Percentiles rank a stretch among this genome's conserved stretches.
Conservation (phyloP, 2,797 vertebrate genomes). For the Mus spretus region DNA sequence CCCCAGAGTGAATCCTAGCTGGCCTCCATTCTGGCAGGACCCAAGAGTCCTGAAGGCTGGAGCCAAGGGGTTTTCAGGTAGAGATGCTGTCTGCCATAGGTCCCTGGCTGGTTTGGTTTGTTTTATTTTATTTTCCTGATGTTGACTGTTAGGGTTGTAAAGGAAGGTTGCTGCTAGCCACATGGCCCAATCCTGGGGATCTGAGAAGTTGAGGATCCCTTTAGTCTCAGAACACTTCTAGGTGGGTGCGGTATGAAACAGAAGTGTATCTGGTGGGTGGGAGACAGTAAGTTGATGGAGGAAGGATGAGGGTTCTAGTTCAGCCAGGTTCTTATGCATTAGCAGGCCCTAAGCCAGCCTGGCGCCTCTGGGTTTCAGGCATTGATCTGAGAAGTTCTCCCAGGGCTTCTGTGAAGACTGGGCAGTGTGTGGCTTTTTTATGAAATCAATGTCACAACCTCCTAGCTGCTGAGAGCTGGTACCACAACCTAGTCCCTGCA, state of each 20-base stretch:
- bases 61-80: neutral
- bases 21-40: neutral
- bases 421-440: neutral
- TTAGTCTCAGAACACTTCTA: neutral
- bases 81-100: neutral
- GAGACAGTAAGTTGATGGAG: rapidly evolving
- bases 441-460: neutral
- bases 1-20: too few species aligned
- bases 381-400: neutral
- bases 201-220: neutral
- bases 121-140: neutral
- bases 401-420: neutral
- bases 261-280: neutral
- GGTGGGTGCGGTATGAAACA: rapidly evolving
- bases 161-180: neutral
- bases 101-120: neutral
- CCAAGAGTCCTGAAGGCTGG: neutral
- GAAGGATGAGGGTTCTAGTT: rapidly evolving
- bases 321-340: rapidly evolving
- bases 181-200: neutral
- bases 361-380: neutral
- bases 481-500: too few species aligned
- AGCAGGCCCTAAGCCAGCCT: neutral
- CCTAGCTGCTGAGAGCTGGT: neutral
- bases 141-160: neutral